Percentiles rank a stretch among this genome's conserved stretches.
These are phyloP conservation scores for Acanthococcus lagerstroemiae DNA, from an alignment of 2,888 invertebrate genomes.

Conservation along the genomic window DNA sequence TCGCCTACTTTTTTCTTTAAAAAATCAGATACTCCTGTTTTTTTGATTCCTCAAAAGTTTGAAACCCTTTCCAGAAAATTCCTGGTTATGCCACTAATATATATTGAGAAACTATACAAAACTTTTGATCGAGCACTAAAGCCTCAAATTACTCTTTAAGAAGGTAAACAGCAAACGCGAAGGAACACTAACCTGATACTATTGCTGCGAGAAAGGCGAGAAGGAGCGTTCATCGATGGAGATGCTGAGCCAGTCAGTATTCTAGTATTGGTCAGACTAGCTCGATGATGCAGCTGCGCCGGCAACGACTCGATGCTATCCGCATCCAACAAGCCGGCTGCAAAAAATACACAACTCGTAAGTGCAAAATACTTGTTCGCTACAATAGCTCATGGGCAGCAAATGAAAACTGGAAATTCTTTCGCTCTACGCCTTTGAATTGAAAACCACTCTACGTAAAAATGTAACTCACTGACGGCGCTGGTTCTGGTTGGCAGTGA, in stretches of 20 bases:
- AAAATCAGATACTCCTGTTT: no score
- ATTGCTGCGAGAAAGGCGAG: conserved; percentile 57
- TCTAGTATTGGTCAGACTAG: conserved; percentile 61
- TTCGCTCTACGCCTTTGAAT: neutral
- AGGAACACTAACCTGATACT: conserved; percentile 67
- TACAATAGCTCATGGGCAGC: no score
- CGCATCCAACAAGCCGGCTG: conserved; percentile 45
- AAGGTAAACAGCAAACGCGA: no score
- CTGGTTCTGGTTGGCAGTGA: conserved; percentile 39
- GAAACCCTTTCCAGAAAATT: no score
- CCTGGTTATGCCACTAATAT: no score
- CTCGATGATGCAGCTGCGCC: conserved; percentile 58
- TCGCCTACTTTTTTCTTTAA: no score
- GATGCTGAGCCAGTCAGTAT: conserved; percentile 43
- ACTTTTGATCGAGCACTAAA: no score
- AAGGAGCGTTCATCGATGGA: conserved; percentile 36
- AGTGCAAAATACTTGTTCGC: no score
- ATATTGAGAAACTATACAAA: no score
- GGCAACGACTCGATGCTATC: conserved; percentile 64
- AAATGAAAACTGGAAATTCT: neutral
- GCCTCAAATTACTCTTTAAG: no score
- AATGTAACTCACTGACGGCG: conserved; percentile 39
- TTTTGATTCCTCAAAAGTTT: no score
- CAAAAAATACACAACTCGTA: no score
- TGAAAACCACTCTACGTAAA: neutral